A percentile compares a stretch with the other conserved stretches of the same genome.
Evolutionary conservation across 92 coral and sea anemone species (phyloP).

Genomic region (Zoanthus sansibaricus): DNA sequence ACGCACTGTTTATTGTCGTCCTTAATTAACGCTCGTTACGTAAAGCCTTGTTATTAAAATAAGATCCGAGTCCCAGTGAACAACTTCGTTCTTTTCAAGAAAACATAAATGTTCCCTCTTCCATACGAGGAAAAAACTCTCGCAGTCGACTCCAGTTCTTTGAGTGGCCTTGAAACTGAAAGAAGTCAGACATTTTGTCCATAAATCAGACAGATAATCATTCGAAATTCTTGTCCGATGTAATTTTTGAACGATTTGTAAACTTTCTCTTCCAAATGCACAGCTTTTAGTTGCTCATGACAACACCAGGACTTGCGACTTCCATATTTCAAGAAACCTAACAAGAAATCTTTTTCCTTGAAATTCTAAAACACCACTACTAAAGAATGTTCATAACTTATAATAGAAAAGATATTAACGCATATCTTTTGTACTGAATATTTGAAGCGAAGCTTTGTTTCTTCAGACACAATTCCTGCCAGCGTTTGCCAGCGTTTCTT

Average conservation of each 20-base stretch:
- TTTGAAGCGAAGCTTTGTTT: background rate
- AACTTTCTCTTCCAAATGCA: background rate
- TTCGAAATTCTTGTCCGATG: background rate
- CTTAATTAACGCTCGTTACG: too few relatives aligned
- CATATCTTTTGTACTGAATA: background rate
- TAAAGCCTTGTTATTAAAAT: too few relatives aligned
- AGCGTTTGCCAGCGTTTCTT: constrained; percentile 30
- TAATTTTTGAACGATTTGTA: background rate
- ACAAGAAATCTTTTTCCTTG: background rate
- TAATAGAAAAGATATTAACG: background rate
- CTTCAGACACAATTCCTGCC: constrained; percentile 25
- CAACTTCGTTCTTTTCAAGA: background rate
- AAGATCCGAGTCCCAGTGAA: background rate
- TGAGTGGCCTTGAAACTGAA: background rate
- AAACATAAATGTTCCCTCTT: background rate
- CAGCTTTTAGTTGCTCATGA: constrained; percentile 12
- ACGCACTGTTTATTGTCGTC: too few relatives aligned
- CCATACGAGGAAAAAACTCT: background rate
- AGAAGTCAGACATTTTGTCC: too few relatives aligned
- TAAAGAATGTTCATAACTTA: background rate
- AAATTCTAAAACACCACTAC: background rate
- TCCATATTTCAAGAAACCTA: background rate
- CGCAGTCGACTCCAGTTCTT: background rate
- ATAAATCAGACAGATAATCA: background rate
- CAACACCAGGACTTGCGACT: background rate